phyloP scores from a whole-genome alignment of 2,797 vertebrate species.

The Scarus forsteni region DNA sequence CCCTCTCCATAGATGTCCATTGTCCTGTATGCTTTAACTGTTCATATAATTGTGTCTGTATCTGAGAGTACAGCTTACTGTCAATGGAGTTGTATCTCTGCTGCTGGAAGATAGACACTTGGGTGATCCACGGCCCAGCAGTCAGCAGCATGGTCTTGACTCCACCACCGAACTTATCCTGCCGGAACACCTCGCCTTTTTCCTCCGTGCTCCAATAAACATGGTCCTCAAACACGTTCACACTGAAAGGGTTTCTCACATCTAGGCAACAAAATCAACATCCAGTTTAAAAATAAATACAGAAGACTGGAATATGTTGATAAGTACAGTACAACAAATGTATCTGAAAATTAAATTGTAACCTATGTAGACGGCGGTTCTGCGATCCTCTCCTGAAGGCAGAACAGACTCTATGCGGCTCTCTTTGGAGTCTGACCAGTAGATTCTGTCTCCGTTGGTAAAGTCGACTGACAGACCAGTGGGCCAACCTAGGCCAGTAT shows the following conservation, averaged over 20 bases:
- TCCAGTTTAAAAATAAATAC: not conserved
- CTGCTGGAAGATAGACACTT: conserved; percentile 92
- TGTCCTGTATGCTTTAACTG: not conserved
- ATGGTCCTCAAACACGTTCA: conserved; percentile 92
- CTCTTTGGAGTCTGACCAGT: conserved; percentile 95
- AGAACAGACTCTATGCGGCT: conserved; percentile 90
- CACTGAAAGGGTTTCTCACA: conserved; percentile 88
- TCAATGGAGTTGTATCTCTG: conserved; percentile 87
- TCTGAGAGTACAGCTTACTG: conserved; percentile 64
- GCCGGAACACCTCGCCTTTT: conserved; percentile 92
- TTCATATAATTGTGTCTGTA: not conserved
- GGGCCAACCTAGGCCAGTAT: conserved; percentile 89
- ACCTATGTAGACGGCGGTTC: conserved; percentile 86
- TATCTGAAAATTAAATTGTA: conserved; percentile 14
- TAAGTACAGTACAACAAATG: not conserved
- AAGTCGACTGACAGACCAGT: conserved; percentile 94
- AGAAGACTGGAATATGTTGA: not conserved
- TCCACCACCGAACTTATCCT: conserved; percentile 91
- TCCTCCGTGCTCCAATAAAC: conserved; percentile 93
- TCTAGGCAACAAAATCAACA: conserved; percentile 53
- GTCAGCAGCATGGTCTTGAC: conserved; percentile 88
- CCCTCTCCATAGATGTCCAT: not conserved
- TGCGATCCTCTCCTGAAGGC: conserved; percentile 89
- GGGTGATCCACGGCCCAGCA: conserved; percentile 92
- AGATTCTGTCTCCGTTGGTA: conserved; percentile 90